phyloP scores from a whole-genome alignment of 2,888 invertebrate genomes.

The Pachliopta kotzebuea region DNA sequence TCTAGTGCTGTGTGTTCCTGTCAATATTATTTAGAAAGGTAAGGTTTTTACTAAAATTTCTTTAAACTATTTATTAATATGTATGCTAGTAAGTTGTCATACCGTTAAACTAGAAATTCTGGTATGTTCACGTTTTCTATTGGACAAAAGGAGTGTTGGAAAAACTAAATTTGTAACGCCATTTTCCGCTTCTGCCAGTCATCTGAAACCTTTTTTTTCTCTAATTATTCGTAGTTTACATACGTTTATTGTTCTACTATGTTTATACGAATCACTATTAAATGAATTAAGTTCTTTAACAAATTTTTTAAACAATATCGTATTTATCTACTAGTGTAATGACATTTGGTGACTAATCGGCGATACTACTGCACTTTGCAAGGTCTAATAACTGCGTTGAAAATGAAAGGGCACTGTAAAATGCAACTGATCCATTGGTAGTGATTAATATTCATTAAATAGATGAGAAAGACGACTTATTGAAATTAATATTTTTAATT shows the following conservation, averaged over 20 bases:
- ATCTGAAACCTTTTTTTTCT: slow-evolving; percentile 58
- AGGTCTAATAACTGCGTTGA: slow-evolving; percentile 47
- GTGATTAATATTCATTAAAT: slow-evolving; percentile 9
- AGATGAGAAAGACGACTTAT: neutral
- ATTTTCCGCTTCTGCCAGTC: slow-evolving; percentile 70
- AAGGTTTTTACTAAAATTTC: slow-evolving; percentile 38
- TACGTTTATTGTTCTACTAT: neutral
- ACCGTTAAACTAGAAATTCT: neutral
- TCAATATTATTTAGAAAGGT: slow-evolving; percentile 72
- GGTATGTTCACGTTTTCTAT: neutral
- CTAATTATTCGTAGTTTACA: slow-evolving; percentile 37
- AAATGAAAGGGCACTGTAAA: slow-evolving; percentile 40
- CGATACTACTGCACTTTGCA: slow-evolving; percentile 32
- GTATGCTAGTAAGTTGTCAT: neutral
- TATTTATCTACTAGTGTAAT: slow-evolving; percentile 37
- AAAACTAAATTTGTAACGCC: slow-evolving; percentile 65
- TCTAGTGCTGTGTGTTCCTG: slow-evolving; percentile 68
- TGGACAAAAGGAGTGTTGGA: neutral
- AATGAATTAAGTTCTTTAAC: neutral
- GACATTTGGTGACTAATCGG: slow-evolving; percentile 62
- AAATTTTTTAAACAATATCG: slow-evolving; percentile 22
- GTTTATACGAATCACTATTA: neutral
- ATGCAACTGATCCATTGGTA: slow-evolving; percentile 37
- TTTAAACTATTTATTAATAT: slow-evolving; percentile 8
- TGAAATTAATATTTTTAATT: slow-evolving; percentile 1